A percentile compares a stretch with the other conserved stretches of the same genome.
Conservation (phyloP, 2,888 invertebrate species). For the Drosophila neotestacea region DNA sequence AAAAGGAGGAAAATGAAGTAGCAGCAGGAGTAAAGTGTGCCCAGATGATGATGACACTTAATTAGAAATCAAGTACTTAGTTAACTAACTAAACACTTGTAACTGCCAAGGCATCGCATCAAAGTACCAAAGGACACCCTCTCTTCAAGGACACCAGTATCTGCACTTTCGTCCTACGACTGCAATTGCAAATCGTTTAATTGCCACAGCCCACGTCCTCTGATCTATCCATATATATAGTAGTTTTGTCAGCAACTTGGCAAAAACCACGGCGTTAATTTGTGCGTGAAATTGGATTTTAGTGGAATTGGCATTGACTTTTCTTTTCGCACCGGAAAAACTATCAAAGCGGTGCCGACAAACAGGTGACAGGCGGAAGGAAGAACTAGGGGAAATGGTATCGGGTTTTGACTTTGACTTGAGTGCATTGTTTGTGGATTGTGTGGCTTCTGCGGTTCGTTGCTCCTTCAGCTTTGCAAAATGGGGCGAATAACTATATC, state of each 20-base stretch:
- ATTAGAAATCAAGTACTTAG: slow-evolving; percentile 64
- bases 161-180: slow-evolving; percentile 5
- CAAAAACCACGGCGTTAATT: slow-evolving; percentile 35
- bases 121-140: not conserved
- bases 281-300: slow-evolving; percentile 68
- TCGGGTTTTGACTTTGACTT: slow-evolving; percentile 11
- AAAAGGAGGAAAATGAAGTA: not conserved
- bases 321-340: slow-evolving; percentile 6
- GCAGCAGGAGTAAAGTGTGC: not conserved
- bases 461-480: slow-evolving; percentile 12
- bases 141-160: not conserved
- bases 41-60: slow-evolving; percentile 58
- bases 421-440: slow-evolving; percentile 36
- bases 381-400: slow-evolving; percentile 1
- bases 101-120: slow-evolving; percentile 9
- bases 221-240: not conserved
- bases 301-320: slow-evolving; percentile 7
- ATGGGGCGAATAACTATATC: slow-evolving; percentile 16
- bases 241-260: not conserved
- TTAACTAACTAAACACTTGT: slow-evolving; percentile 54
- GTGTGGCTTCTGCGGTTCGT: slow-evolving; percentile 24
- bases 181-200: slow-evolving; percentile 37
- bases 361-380: not conserved
- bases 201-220: slow-evolving; percentile 23
- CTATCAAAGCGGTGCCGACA: slow-evolving; percentile 13